Percentiles rank a stretch among this genome's conserved stretches.
Conservation (phyloP, 2,113 vertebrate genomes). For the Bos taurus region ARS-UCD2.0 NC_037330.1:114603001-114603500, state of each 20-base stretch:
- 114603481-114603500: not conserved
- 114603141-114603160: accelerated
- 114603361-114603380: not conserved
- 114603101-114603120: accelerated
- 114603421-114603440: not conserved
- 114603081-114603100: accelerated
- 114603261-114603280: accelerated
- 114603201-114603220: accelerated
- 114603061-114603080: accelerated
- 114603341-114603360: not conserved
- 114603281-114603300: accelerated
- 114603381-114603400: not conserved
- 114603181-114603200: accelerated
- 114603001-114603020: not conserved
- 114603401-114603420: not conserved
- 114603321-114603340: not conserved
- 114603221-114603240: not conserved
- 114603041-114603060: accelerated
- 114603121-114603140: too few relatives aligned
- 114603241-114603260: accelerated
- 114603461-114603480: not conserved
- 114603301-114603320: accelerated
- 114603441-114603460: accelerated
- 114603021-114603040: accelerated
- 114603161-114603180: accelerated